phyloP scores from a whole-genome alignment of 1,140 invertebrate genomes.

The Drosophila willistoni region DNA sequence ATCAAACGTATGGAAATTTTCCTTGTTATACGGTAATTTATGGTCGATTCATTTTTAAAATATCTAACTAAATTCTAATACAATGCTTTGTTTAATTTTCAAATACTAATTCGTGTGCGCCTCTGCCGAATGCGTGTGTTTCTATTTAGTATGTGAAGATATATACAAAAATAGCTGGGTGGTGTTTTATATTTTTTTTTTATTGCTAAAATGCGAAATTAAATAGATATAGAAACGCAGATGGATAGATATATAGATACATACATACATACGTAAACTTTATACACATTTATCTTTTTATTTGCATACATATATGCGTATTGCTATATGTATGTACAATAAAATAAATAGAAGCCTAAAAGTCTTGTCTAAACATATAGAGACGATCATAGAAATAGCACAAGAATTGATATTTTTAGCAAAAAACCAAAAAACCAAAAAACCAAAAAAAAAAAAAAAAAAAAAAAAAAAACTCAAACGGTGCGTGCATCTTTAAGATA shows the following conservation, averaged over 20 bases:
- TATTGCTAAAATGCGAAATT: constrained; percentile 18
- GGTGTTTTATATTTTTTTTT: not conserved
- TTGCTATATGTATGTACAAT: constrained; percentile 1
- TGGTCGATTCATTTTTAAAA: not conserved
- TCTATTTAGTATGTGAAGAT: not conserved
- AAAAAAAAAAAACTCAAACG: constrained; percentile 9
- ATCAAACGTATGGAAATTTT: no score
- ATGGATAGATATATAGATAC: not conserved
- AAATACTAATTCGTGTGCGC: not conserved
- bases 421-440: not conserved
- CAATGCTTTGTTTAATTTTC: constrained; percentile 14
- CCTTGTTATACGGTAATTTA: not conserved
- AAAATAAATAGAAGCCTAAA: constrained; percentile 20
- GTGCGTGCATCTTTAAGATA: constrained; percentile 20
- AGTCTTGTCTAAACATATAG: constrained; percentile 20
- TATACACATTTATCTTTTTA: not conserved
- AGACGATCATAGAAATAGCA: constrained; percentile 19
- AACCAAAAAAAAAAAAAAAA: no score
- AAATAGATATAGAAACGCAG: constrained; percentile 19
- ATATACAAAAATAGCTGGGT: constrained; percentile 12
- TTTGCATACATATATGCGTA: constrained; percentile 1
- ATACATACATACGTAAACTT: not conserved
- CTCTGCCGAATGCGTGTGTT: not conserved
- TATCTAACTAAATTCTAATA: constrained; percentile 12
- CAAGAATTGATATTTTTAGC: constrained; percentile 17